Conservation (phyloP, 2,113 vertebrate species). For the Nibea coibor region DNA sequence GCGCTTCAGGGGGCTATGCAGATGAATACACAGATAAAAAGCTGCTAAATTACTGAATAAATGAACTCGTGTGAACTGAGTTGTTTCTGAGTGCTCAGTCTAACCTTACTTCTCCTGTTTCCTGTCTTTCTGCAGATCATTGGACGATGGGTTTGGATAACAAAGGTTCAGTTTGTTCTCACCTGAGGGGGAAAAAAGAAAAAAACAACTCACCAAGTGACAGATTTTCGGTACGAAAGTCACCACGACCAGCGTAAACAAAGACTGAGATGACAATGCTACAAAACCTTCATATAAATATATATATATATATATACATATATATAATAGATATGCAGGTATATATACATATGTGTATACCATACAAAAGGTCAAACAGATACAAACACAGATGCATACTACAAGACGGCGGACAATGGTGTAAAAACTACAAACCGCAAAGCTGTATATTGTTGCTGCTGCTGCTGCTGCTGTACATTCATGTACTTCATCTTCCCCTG, state of each 20-base stretch:
- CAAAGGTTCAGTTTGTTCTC: slow-evolving; percentile 73
- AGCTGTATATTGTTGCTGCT: slow-evolving; percentile 85
- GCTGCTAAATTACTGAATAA: not conserved
- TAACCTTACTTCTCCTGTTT: slow-evolving; percentile 27
- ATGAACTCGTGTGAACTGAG: not conserved
- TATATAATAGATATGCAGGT: slow-evolving; percentile 69
- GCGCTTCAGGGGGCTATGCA: not conserved
- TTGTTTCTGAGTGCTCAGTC: not conserved
- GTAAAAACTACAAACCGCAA: slow-evolving; percentile 83
- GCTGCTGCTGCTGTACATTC: slow-evolving; percentile 85
- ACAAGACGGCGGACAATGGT: slow-evolving; percentile 75
- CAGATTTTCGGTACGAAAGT: slow-evolving; percentile 81
- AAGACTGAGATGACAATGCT: slow-evolving; percentile 78
- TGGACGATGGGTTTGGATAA: slow-evolving; percentile 78
- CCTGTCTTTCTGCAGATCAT: slow-evolving; percentile 65
- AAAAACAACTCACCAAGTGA: slow-evolving; percentile 67
- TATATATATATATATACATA: slow-evolving; percentile 64
- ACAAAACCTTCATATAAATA: slow-evolving; percentile 67
- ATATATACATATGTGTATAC: slow-evolving; percentile 72
- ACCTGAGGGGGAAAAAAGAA: slow-evolving; percentile 61
- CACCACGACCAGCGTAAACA: slow-evolving; percentile 75
- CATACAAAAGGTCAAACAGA: slow-evolving; percentile 64
- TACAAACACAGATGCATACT: slow-evolving; percentile 66
- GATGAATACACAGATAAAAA: not conserved
- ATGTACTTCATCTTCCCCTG: slow-evolving; percentile 83